phyloP scores from a whole-genome alignment of 2,888 invertebrate genomes.

The Microplitis manilae region DNA sequence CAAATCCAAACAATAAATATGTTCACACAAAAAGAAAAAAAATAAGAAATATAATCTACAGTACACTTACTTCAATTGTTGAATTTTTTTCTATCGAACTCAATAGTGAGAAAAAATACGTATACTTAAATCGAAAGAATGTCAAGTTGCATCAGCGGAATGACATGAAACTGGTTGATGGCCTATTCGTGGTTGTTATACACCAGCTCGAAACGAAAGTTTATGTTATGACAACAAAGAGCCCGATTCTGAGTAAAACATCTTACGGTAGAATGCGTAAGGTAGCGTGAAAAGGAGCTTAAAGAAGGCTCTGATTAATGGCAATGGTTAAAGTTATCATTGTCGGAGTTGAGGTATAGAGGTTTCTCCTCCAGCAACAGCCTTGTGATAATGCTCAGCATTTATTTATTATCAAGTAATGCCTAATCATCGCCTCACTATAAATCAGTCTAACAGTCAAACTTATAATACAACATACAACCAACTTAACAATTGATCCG shows the following conservation, averaged over 20 bases:
- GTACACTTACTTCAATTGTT: background rate
- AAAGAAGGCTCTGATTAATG: slow-evolving; percentile 62
- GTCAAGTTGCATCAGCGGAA: slow-evolving; percentile 1
- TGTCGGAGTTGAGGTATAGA: slow-evolving; percentile 57
- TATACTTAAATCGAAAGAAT: background rate
- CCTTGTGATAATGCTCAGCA: slow-evolving; percentile 65
- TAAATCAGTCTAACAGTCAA: slow-evolving; percentile 65
- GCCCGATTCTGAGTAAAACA: slow-evolving; percentile 44
- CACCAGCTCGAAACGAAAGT: slow-evolving; percentile 44
- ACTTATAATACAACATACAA: background rate
- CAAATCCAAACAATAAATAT: background rate
- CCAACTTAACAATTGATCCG: background rate
- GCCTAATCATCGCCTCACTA: slow-evolving; percentile 69
- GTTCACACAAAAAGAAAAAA: background rate
- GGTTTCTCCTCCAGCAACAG: slow-evolving; percentile 50
- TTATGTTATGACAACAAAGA: slow-evolving; percentile 54
- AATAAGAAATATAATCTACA: background rate
- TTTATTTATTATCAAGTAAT: slow-evolving; percentile 63
- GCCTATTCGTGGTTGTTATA: slow-evolving; percentile 45
- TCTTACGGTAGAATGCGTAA: slow-evolving; percentile 34
- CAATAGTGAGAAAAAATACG: background rate
- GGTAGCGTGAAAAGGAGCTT: slow-evolving; percentile 54
- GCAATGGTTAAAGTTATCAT: slow-evolving; percentile 58
- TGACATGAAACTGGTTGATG: background rate
- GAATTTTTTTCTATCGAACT: background rate